A percentile compares a stretch with the other conserved stretches of the same genome.
Conservation (phyloP, 2,888 invertebrate species). For the Ernsta delagoae region DNA sequence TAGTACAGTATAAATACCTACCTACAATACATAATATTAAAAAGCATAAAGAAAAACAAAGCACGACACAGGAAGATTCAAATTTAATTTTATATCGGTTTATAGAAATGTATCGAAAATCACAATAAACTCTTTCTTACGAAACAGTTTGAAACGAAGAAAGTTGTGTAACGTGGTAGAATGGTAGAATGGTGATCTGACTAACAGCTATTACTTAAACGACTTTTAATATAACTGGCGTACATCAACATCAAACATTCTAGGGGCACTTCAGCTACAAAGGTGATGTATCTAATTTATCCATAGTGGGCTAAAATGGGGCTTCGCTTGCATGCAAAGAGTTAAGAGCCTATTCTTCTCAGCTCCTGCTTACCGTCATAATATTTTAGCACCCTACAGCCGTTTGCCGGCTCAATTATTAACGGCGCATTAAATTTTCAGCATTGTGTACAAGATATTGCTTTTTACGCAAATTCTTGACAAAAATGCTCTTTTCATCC, state of each 20-base stretch:
- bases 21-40: too few species aligned
- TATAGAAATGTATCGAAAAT: too few species aligned
- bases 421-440: constrained; percentile 58
- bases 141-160: too few species aligned
- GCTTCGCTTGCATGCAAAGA: constrained; percentile 54
- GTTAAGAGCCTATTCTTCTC: constrained; percentile 53
- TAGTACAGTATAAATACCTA: too few species aligned
- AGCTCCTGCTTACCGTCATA: constrained; percentile 45
- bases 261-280: constrained; percentile 63
- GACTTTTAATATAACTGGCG: too few species aligned
- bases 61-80: too few species aligned
- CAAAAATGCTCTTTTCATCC: neutral
- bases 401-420: constrained; percentile 59
- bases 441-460: constrained; percentile 17
- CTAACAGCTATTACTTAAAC: too few species aligned
- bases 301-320: constrained; percentile 69
- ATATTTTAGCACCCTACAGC: constrained; percentile 48
- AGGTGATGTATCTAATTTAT: constrained; percentile 77
- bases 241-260: constrained; percentile 32
- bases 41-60: too few species aligned
- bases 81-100: too few species aligned
- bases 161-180: too few species aligned
- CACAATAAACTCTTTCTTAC: too few species aligned
- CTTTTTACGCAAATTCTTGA: neutral
- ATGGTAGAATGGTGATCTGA: too few species aligned